A percentile compares a stretch with the other conserved stretches of the same genome.
Evolutionary conservation across 2,888 invertebrate species (phyloP).

Genomic region (Andrena marginata): DNA sequence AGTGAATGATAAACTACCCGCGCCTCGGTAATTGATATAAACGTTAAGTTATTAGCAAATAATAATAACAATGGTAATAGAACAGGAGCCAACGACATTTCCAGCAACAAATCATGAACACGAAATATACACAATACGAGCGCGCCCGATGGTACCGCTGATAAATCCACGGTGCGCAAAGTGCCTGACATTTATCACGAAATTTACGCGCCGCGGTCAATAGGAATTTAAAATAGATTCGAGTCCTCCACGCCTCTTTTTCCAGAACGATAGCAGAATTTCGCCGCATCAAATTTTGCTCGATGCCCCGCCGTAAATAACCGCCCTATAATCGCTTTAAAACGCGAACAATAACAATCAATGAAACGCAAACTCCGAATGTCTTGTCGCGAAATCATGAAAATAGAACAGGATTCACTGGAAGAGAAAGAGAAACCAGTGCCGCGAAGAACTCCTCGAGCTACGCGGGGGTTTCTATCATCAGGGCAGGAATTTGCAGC

Average conservation of each 20-base stretch:
- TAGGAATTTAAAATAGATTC: conserved; percentile 35
- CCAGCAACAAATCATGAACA: conserved; percentile 27
- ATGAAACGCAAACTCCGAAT: not conserved
- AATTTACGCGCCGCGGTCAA: conserved; percentile 29
- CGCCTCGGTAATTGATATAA: conserved; percentile 56
- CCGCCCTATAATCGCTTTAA: not conserved
- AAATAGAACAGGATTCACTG: not conserved
- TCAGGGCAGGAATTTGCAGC: not conserved
- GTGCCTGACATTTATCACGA: conserved; percentile 47
- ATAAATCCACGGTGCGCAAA: conserved; percentile 36
- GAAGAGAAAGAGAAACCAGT: not conserved
- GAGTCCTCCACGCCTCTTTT: not conserved
- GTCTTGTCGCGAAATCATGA: not conserved
- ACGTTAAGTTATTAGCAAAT: conserved; percentile 48
- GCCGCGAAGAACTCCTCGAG: not conserved
- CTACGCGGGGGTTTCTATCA: not conserved
- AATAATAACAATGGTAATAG: conserved; percentile 43
- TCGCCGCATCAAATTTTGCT: not conserved
- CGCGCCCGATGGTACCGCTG: not conserved
- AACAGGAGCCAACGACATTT: conserved; percentile 23
- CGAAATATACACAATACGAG: conserved; percentile 31
- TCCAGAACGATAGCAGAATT: not conserved
- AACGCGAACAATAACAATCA: not conserved
- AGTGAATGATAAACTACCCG: conserved; percentile 38
- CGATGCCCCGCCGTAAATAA: not conserved